phyloP scores from a whole-genome alignment of 2,888 invertebrate species.

The Phanerotoma sp. region DNA sequence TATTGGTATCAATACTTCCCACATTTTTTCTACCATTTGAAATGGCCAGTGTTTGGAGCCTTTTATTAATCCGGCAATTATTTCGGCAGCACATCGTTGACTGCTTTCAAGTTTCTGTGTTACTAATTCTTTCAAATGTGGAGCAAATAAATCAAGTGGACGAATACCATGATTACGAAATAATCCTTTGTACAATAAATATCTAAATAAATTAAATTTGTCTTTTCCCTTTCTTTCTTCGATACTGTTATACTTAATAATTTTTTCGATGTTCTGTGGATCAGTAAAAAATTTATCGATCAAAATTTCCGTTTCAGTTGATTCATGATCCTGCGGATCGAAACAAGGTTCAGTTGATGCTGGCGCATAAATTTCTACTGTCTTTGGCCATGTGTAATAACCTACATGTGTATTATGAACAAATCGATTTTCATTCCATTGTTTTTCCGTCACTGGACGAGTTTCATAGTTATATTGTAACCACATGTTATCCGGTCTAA shows the following conservation, averaged over 20 bases:
- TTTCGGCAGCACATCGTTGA: conserved; percentile 82
- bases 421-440: conserved; percentile 74
- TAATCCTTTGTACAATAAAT: conserved; percentile 74
- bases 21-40: conserved; percentile 64
- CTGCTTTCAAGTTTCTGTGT: conserved; percentile 71
- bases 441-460: conserved; percentile 65
- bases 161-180: conserved; percentile 77
- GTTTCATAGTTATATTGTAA: conserved; percentile 67
- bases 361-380: conserved; percentile 68
- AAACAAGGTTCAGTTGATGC: conserved; percentile 66
- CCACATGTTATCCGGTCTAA: conserved; percentile 74
- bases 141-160: conserved; percentile 64
- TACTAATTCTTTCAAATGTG: conserved; percentile 69
- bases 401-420: conserved; percentile 68
- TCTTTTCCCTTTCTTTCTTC: conserved; percentile 88
- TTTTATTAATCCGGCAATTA: conserved; percentile 75
- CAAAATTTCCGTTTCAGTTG: conserved; percentile 67
- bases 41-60: conserved; percentile 83
- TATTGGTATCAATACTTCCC: conserved; percentile 67
- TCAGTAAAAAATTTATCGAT: conserved; percentile 70
- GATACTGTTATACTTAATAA: conserved; percentile 73
- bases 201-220: conserved; percentile 71
- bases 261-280: conserved; percentile 67
- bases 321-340: conserved; percentile 60
- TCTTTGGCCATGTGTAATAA: conserved; percentile 61